phyloP scores from a whole-genome alignment of 2,113 vertebrate species.

The Mirza zaza region DNA sequence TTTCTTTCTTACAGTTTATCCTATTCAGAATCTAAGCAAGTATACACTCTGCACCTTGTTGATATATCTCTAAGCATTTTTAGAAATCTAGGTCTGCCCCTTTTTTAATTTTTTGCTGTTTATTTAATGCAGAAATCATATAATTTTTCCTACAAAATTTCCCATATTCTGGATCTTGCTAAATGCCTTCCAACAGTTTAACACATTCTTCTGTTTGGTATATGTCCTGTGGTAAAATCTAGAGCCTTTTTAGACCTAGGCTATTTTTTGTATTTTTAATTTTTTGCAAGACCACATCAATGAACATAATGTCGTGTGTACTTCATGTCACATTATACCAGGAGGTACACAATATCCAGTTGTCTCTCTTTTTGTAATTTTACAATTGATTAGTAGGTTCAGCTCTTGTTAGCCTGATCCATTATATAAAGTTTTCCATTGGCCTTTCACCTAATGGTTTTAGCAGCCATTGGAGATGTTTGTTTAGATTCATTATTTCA shows the following conservation, averaged over 20 bases:
- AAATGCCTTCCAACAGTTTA: not conserved
- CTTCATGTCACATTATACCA: not conserved
- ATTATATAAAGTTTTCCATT: not conserved
- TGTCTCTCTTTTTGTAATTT: not conserved
- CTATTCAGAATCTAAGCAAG: not conserved
- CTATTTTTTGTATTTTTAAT: not conserved
- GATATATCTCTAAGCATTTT: not conserved
- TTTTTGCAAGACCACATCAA: not conserved
- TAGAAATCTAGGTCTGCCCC: not conserved
- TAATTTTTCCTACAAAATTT: not conserved
- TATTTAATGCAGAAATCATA: not conserved
- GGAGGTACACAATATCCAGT: not conserved
- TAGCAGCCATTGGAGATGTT: not conserved
- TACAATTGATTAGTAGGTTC: not conserved
- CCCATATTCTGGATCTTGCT: not conserved
- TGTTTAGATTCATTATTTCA: slow-evolving; percentile 36
- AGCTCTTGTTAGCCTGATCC: not conserved
- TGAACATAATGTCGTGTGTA: not conserved
- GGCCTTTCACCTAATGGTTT: not conserved
- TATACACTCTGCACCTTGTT: not conserved
- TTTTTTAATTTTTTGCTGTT: not conserved
- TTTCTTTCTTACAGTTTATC: not conserved
- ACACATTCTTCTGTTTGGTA: not conserved
- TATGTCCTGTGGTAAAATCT: not conserved
- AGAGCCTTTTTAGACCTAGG: not conserved